Evolutionary conservation across 37 sponge, comb jelly and placozoan species (phyloP).

Genomic region (Axinella damicornis): DNA sequence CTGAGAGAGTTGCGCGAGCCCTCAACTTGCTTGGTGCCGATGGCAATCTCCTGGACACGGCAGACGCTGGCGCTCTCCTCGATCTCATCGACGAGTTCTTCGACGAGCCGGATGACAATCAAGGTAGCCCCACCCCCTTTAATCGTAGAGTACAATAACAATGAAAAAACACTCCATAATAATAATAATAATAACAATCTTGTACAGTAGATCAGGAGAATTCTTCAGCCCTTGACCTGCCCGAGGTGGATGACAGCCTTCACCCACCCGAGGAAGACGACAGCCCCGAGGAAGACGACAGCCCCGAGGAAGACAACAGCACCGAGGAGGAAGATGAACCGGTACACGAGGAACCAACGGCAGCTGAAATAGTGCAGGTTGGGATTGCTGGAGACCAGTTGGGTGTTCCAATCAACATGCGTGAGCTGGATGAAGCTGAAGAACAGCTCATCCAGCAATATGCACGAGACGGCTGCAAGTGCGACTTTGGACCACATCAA

Average conservation of each 20-base stretch:
- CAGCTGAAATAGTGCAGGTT: neutral
- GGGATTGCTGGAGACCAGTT: neutral
- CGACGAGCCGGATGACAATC: neutral
- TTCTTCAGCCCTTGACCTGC: neutral
- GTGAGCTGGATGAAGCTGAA: neutral
- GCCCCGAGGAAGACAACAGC: neutral
- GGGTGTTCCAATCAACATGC: neutral
- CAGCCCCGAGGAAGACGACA: neutral
- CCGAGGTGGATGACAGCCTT: no score
- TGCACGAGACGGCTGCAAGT: no score
- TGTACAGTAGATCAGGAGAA: neutral
- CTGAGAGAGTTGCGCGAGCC: neutral
- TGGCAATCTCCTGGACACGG: neutral
- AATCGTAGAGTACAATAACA: neutral
- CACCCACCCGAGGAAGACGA: no score
- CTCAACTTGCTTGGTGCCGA: neutral
- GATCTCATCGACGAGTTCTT: neutral
- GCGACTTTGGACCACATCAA: no score
- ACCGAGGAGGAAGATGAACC: neutral
- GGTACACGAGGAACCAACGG: neutral
- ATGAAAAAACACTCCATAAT: neutral
- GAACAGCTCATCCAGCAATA: neutral
- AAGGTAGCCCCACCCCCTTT: constrained; percentile 3
- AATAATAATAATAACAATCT: neutral
- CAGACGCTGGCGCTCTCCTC: neutral